Percentiles rank a stretch among this genome's conserved stretches.
Evolutionary conservation across 1,140 invertebrate genomes (phyloP).

Genomic region (Ectropis grisescens): DNA sequence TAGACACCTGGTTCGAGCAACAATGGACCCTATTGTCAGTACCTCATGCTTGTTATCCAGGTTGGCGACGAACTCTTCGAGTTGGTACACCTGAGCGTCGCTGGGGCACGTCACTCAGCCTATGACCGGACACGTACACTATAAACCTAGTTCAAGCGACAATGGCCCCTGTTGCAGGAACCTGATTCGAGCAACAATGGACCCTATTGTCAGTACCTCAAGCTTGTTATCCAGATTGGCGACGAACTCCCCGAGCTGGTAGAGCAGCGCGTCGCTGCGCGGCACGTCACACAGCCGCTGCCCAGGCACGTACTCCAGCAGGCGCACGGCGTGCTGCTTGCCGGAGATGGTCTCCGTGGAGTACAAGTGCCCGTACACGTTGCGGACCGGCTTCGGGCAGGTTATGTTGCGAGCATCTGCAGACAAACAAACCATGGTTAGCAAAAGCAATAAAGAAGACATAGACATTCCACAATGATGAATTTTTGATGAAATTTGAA

Average conservation of each 20-base stretch:
- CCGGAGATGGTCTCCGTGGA: conserved; percentile 71
- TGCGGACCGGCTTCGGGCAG: conserved; percentile 79
- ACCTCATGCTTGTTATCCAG: conserved; percentile 77
- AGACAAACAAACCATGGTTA: too few species aligned
- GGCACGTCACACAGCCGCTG: conserved; percentile 74
- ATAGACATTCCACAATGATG: too few species aligned
- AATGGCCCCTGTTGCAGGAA: too few species aligned
- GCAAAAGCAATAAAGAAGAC: too few species aligned
- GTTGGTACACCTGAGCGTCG: conserved; percentile 75
- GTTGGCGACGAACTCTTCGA: conserved; percentile 78
- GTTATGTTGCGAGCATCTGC: conserved; percentile 70
- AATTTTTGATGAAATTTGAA: too few species aligned
- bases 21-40: too few species aligned
- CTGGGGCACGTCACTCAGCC: conserved; percentile 73
- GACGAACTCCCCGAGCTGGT: conserved; percentile 78
- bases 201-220: too few species aligned
- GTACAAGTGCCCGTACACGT: conserved; percentile 74
- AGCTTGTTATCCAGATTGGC: conserved; percentile 77
- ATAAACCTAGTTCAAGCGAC: conserved; percentile 78
- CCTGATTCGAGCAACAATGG: too few species aligned
- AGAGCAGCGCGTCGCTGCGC: conserved; percentile 72
- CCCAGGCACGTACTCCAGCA: conserved; percentile 82
- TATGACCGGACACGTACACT: conserved; percentile 79
- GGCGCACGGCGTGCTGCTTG: conserved; percentile 75
- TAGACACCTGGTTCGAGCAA: too few species aligned